A percentile compares a stretch with the other conserved stretches of the same genome.
Evolutionary conservation across 2,888 invertebrate genomes (phyloP).

Genomic region (Chrysomela aeneicollis): DNA sequence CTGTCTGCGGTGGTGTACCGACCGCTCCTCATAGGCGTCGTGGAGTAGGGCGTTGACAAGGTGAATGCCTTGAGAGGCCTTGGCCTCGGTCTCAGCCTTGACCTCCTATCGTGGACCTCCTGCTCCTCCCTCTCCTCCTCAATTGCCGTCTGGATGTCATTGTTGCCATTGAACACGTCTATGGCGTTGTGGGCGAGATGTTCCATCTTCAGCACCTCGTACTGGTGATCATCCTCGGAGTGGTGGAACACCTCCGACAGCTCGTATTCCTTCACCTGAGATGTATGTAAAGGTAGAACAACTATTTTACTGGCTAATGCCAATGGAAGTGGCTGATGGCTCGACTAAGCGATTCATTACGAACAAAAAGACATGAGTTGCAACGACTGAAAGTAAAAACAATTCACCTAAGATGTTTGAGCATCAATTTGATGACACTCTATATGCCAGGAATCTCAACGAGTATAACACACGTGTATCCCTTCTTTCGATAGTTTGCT

Average conservation of each 20-base stretch:
- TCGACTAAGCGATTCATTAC: too few relatives aligned
- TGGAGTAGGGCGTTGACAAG: slow-evolving; percentile 43
- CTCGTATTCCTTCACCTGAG: slow-evolving; percentile 89
- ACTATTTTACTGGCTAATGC: too few relatives aligned
- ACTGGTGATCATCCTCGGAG: slow-evolving; percentile 78
- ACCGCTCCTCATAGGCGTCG: slow-evolving; percentile 42
- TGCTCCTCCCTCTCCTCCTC: slow-evolving; percentile 79
- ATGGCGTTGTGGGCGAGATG: slow-evolving; percentile 67
- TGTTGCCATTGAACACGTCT: slow-evolving; percentile 70
- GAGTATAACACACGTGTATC: neutral
- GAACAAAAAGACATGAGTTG: too few relatives aligned
- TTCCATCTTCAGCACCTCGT: slow-evolving; percentile 74
- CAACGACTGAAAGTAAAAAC: too few relatives aligned
- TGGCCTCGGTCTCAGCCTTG: slow-evolving; percentile 44
- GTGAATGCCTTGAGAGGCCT: slow-evolving; percentile 50
- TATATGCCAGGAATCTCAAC: neutral
- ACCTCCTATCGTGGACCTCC: slow-evolving; percentile 58
- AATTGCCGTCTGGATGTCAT: slow-evolving; percentile 79
- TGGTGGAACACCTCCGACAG: slow-evolving; percentile 87
- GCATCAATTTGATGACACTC: too few relatives aligned
- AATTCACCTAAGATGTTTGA: too few relatives aligned
- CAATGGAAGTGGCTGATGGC: too few relatives aligned
- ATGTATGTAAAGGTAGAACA: too few relatives aligned
- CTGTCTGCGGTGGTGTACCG: slow-evolving; percentile 48
- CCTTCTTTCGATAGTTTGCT: neutral